Percentiles rank a stretch among this genome's conserved stretches.
Evolutionary conservation across 2,888 invertebrate species (phyloP).

Genomic region (Pardosa pseudoannulata): DNA sequence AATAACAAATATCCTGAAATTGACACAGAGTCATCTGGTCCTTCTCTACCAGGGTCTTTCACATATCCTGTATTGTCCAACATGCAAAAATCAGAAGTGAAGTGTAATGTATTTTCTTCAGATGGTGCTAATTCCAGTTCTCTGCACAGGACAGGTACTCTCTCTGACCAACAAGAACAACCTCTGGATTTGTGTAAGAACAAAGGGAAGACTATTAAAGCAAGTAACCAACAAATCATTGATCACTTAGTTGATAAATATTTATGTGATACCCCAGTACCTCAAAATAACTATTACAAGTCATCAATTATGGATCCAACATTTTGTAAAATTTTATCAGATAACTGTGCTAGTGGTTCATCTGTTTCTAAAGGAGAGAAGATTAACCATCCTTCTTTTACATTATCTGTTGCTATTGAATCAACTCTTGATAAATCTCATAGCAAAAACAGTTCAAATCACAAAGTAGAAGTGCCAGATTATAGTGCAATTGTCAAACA

Average conservation of each 20-base stretch:
- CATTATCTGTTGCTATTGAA: conserved; percentile 69
- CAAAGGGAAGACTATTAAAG: conserved; percentile 72
- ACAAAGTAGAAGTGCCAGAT: conserved; percentile 30
- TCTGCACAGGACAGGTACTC: conserved; percentile 8
- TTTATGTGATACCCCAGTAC: conserved; percentile 72
- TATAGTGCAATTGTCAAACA: conserved; percentile 30
- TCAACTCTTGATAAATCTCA: conserved; percentile 67
- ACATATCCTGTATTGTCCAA: conserved; percentile 8
- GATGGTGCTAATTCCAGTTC: conserved; percentile 14
- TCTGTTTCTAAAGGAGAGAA: conserved; percentile 29
- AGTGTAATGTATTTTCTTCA: conserved; percentile 25
- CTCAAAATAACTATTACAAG: conserved; percentile 42
- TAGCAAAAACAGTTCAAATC: conserved; percentile 42
- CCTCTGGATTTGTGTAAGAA: conserved; percentile 73
- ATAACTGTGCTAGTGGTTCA: conserved; percentile 22
- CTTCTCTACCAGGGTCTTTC: conserved; percentile 3
- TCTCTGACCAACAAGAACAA: conserved; percentile 54
- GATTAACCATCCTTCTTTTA: conserved; percentile 42
- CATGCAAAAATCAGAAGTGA: conserved; percentile 35
- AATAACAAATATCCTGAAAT: conserved; percentile 15
- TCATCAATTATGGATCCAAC: conserved; percentile 46
- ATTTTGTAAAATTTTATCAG: conserved; percentile 53
- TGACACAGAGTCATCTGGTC: conserved; percentile 8
- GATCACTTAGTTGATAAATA: conserved; percentile 81
- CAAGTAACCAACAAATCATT: conserved; percentile 81